Base-by-base conservation (phyloP, 2,797 vertebrate species). In the Anguilla megastoma region DNA sequence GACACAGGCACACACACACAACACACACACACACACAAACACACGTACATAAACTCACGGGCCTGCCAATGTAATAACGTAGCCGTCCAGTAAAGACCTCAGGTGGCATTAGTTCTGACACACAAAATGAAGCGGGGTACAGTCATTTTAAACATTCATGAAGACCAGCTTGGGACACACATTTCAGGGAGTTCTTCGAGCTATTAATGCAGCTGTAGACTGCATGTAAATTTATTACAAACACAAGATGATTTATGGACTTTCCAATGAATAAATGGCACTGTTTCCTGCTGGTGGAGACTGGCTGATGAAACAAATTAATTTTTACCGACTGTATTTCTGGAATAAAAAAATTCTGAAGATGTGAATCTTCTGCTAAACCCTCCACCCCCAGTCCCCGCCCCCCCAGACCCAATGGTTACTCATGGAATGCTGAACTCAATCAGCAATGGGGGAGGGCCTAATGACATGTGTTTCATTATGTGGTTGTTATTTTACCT, bases 1-100 rank as follows among this genome's bases (percentile, higher is more conserved):
- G 52, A 90, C 83, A 89, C 56, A 88, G 74, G 86, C 69, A 79
- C 18, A 87, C 69, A 33, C 33, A 33, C 33, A 33, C 33, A n/a
- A 69, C 66, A 27, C 8, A 27, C 5, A 69, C 3, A 27, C n/a
- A 27, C 27, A 33, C n/a, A 30, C 69, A 33, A 0, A 71, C 69
- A 30, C 69, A 33, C 69, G n/a, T 12, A 71, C 69, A 74, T 33
- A 41, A 18, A 33, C 12, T 76, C 71, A 36, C 1, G 2, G 12
- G 33, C 10, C 71, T 16, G 33, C 30, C 71, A 76, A 76, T 6
- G 14, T 9, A 76, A 76, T 76, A 14, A 41, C 12, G 16, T 0
- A 76, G 71, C 33, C 33, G 10, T 2, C 71, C 30, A 76, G 4
- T 76, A 76, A 33, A 76, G 71, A 36, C 30, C 33, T 16, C 0